Evolutionary conservation across 2,113 vertebrate species (phyloP), one percentile per base, ranked within the genome.

Genomic region (Cephalopholis sonnerati): DNA sequence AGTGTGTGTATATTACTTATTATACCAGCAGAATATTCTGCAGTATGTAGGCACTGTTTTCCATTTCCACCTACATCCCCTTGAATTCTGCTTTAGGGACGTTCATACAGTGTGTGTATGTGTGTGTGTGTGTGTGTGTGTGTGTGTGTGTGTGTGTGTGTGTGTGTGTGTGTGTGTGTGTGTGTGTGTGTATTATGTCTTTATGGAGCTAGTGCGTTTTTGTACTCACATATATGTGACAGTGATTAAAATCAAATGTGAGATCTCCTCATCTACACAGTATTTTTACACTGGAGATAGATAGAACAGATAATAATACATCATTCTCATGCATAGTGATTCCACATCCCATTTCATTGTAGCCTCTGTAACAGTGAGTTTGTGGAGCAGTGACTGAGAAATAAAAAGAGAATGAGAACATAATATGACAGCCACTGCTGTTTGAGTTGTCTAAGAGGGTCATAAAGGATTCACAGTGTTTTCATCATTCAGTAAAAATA

Each of bases 21-120:
- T 18, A 17, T 50, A 50, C 16, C n/a, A 44, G 22, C 22, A 46
- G 62, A 44, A 16, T 44, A 24, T 65, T n/a, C n/a, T 25, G 63
- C 63, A 63, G 10, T 39, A 15, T 63, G 32, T 41, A 46, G 63
- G 62, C n/a, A 25, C 63, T 65, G 59, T 39, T 65, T 46, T 46
- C 13, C 13, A 25, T 65, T 25, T 25, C 63, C 39, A 65, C 39
- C 63, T 65, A 65, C 39, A 65, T 25, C n/a, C n/a, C 63, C n/a
- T 65, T 17, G 1, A 46, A 62, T 32, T 44, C 41, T 11, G 41
- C 41, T 44, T 36, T 41, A 44, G 41, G 36, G 62, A 24, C 36
- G 7, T 10, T 46, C 44, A 13, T 13, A 46, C 2, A 12, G 44
- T 46, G 44, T 46, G 44, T 46, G 44, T 15, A 6, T 44, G 41